Percentiles rank a stretch among this genome's conserved stretches.
Evolutionary conservation across 2,113 vertebrate species (phyloP).

Genomic region (Parus major): DNA sequence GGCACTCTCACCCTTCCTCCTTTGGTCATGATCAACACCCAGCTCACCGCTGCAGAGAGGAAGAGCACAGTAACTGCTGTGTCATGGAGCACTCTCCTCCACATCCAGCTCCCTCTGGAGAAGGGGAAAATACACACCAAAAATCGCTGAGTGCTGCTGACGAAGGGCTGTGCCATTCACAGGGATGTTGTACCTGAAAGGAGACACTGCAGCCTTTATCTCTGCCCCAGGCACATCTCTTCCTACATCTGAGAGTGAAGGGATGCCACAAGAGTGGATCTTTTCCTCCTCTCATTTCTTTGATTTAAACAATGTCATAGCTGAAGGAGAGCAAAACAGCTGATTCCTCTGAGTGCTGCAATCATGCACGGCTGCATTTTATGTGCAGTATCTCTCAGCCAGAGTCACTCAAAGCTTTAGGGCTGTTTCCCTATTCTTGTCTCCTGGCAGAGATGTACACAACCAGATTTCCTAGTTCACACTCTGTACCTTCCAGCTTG

Average conservation of each 20-base stretch:
- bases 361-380: not conserved
- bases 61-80: not conserved
- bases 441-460: not conserved
- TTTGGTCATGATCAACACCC: not conserved
- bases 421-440: not conserved
- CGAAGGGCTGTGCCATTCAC: not conserved
- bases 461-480: not conserved
- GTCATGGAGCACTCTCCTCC: not conserved
- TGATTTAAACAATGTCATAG: not conserved
- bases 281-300: not conserved
- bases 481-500: not conserved
- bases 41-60: not conserved
- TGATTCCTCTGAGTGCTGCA: not conserved
- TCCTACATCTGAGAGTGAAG: not conserved
- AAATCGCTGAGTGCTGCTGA: not conserved
- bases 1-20: not conserved
- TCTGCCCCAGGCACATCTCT: not conserved
- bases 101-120: not conserved
- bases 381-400: not conserved
- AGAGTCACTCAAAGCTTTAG: not conserved
- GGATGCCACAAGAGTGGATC: not conserved
- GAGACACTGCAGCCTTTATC: not conserved
- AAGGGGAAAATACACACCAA: not conserved
- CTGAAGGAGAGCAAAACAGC: conserved; percentile 1
- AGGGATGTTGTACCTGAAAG: not conserved